Evolutionary conservation across 2,113 vertebrate species (phyloP), one percentile per base, ranked within the genome.

Genomic region (Zootoca vivipara): DNA sequence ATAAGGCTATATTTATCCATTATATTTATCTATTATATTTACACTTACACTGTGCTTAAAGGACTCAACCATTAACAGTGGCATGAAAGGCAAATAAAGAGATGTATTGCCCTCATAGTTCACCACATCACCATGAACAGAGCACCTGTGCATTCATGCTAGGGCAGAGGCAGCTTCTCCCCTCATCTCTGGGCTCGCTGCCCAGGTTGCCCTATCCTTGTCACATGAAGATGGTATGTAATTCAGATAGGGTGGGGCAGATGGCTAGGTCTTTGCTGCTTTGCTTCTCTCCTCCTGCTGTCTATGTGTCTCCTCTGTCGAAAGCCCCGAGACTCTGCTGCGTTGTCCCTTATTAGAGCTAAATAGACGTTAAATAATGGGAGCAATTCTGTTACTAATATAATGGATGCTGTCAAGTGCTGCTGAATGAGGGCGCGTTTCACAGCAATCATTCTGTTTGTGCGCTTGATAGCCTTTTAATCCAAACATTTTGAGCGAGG

Each of bases 391-490:
- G 40, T 33, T 52, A 65, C 58, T 35, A 73, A 83, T 42, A 40
- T 65, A 75, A 70, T 0, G 7, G 78, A 85, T 86, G 78, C n/a
- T 46, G 13, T 85, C 20, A 24, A 79, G 1, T 22, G 56, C 33
- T 70, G 2, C 1, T 70, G 30, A 82, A 15, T 40, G 78, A 40
- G 82, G 83, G 74, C 90, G 87, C 81, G 86, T 91, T 91, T 88
- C 90, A 85, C 62, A 85, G 56, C 65, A 42, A 7, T 52, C 5
- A 28, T 72, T 20, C 88, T 86, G 81, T 87, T 87, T 91, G 83
- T 87, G 64, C 86, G 67, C 52, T 42, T 24, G 26, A 82, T 85
- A 87, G 82, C 62, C 20, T 93, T 86, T 81, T 82, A 89, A 87
- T 89, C 56, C 69, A 87, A 38, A 0, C 0, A 0, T 75, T 86